Evolutionary conservation across 2,113 vertebrate genomes (phyloP).

Genomic region (Oreochromis niloticus): DNA sequence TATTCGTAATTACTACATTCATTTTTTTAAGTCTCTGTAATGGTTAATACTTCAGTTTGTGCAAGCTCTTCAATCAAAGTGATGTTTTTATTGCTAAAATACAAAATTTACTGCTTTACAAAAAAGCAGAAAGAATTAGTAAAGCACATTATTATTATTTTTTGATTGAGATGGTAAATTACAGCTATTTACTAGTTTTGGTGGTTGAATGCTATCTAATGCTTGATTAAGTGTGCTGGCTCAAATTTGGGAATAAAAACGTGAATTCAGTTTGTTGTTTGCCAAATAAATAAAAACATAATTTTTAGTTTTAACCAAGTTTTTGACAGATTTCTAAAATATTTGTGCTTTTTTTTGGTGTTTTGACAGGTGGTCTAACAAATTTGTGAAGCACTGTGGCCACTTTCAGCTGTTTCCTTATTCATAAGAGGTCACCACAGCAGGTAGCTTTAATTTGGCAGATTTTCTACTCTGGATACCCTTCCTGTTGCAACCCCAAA

Average conservation of each 20-base stretch:
- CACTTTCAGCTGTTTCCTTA: background rate
- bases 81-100: background rate
- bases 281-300: background rate
- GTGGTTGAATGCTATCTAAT: background rate
- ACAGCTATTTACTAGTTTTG: background rate
- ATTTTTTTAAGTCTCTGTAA: background rate
- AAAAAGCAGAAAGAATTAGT: background rate
- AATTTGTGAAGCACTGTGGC: background rate
- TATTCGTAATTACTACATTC: too few species aligned
- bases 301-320: background rate
- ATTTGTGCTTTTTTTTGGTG: background rate
- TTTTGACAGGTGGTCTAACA: background rate
- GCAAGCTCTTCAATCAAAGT: background rate
- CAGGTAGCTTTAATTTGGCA: background rate
- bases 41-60: background rate
- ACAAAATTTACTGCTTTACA: background rate
- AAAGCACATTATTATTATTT: background rate
- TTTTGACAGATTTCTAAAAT: background rate
- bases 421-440: background rate
- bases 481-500: background rate
- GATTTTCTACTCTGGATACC: background rate
- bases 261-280: background rate
- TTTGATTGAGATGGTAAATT: background rate
- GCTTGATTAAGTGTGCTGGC: background rate
- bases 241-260: rapidly evolving